These are phyloP conservation scores for Bettongia penicillata DNA, from an alignment of 2,113 vertebrate genomes.

Conservation along the genomic window DNA sequence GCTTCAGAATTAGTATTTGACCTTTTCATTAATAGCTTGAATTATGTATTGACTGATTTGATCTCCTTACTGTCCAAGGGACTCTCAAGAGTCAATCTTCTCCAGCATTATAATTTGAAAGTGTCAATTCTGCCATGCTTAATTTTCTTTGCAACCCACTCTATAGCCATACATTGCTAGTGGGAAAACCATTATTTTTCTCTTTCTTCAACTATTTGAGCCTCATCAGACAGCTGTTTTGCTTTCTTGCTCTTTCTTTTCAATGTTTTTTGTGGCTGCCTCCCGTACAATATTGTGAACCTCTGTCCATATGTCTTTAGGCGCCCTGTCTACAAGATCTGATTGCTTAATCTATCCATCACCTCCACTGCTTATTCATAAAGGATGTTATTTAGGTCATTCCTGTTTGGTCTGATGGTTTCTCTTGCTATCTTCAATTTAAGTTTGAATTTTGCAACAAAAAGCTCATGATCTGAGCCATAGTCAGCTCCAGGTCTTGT, in stretches of 20 bases:
- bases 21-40: neutral
- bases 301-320: neutral
- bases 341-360: neutral
- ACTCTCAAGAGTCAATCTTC: neutral
- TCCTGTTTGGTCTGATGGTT: neutral
- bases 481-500: neutral
- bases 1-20: neutral
- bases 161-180: neutral
- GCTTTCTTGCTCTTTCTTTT: neutral
- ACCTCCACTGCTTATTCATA: neutral
- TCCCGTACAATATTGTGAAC: neutral
- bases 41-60: neutral
- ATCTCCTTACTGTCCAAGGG: neutral
- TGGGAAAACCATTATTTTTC: neutral
- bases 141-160: neutral
- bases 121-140: neutral
- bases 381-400: neutral
- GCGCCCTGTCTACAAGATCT: neutral
- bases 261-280: no score
- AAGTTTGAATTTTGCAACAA: neutral
- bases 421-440: neutral
- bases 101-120: neutral
- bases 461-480: neutral
- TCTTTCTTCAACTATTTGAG: neutral
- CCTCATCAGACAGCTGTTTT: neutral